phyloP scores from a whole-genome alignment of 2,113 vertebrate species.

The Phylloscopus trochiloides region DNA sequence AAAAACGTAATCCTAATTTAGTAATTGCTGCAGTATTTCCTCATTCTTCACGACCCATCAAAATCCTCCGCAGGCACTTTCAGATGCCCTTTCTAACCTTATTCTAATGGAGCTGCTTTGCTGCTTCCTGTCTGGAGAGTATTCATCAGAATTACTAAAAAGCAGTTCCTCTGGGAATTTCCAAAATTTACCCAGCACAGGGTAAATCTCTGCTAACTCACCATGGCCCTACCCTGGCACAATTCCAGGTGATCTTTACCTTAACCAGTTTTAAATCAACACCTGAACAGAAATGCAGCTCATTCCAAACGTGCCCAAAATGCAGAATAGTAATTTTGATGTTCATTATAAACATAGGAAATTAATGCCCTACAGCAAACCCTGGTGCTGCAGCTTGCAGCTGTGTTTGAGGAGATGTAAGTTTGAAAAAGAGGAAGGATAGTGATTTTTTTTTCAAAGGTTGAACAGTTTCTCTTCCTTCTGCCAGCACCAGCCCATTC shows the following conservation, averaged over 20 bases:
- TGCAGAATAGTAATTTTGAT: not conserved
- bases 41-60: not conserved
- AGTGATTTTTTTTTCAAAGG: constrained; percentile 6
- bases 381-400: not conserved
- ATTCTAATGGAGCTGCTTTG: not conserved
- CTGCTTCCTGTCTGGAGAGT: not conserved
- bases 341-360: not conserved
- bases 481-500: not conserved
- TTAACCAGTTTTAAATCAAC: not conserved
- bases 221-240: not conserved
- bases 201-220: not conserved
- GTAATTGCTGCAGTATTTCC: not conserved
- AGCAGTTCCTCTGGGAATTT: not conserved
- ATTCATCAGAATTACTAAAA: not conserved
- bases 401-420: not conserved
- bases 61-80: not conserved
- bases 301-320: not conserved
- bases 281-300: not conserved
- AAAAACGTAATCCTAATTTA: constrained; percentile 1
- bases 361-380: not conserved
- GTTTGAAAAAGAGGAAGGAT: not conserved
- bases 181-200: not conserved
- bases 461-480: constrained; percentile 3
- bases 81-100: not conserved
- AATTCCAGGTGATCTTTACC: not conserved